Conservation (phyloP, 2,797 vertebrate genomes). For the Xiphorhynchus erythropygius region DNA sequence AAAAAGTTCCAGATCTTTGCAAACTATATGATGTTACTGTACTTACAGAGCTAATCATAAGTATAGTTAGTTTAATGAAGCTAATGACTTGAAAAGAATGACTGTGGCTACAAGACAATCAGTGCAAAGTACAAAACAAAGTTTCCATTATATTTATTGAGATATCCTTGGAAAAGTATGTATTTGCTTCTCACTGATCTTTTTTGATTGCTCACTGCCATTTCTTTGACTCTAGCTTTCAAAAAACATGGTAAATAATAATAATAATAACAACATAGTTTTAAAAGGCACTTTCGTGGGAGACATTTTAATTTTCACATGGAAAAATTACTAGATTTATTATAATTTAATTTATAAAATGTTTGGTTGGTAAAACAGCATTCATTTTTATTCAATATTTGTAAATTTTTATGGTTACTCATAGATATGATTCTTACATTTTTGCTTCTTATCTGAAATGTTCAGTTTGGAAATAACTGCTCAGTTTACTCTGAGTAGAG, state of each 20-base stretch:
- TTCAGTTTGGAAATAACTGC: background rate
- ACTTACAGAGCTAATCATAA: background rate
- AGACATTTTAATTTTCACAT: background rate
- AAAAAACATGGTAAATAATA: background rate
- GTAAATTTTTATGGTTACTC: background rate
- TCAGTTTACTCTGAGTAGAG: background rate
- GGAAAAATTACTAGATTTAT: background rate
- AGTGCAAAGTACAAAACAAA: background rate
- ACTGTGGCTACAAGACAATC: background rate
- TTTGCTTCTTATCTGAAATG: background rate
- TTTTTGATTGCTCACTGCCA: background rate
- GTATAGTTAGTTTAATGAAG: conserved; percentile 9
- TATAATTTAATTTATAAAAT: background rate
- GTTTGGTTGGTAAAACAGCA: background rate
- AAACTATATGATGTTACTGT: background rate
- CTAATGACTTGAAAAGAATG: background rate
- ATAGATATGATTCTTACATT: background rate
- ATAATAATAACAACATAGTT: background rate
- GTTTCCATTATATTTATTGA: background rate
- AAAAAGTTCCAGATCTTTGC: background rate
- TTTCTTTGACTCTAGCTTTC: background rate
- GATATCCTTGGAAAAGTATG: background rate
- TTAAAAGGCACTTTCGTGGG: background rate
- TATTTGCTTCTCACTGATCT: background rate
- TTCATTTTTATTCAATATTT: background rate